Conservation (phyloP, 2,113 vertebrate species). For the Fulica atra region DNA sequence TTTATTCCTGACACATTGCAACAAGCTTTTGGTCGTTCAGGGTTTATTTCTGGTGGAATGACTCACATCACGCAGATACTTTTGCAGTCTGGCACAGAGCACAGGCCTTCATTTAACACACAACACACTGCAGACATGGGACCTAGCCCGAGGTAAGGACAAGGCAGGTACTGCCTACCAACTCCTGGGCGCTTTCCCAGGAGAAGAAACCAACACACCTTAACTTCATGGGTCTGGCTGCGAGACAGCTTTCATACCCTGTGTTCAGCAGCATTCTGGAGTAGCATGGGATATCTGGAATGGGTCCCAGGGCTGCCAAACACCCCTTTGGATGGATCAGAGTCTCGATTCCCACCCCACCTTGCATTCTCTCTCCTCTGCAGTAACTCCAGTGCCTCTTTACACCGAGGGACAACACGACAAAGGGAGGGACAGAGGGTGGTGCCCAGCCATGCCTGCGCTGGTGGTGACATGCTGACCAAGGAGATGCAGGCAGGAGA, state of each 20-base stretch:
- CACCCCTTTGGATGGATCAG: background rate
- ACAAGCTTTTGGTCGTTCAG: background rate
- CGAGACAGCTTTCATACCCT: background rate
- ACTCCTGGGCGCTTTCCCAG: background rate
- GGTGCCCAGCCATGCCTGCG: background rate
- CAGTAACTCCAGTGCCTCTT: background rate
- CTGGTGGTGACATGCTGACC: background rate
- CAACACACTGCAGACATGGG: accelerated
- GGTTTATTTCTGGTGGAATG: background rate
- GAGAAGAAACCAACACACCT: background rate
- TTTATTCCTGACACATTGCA: background rate
- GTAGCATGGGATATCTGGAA: background rate
- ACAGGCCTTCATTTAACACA: background rate
- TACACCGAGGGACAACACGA: accelerated
- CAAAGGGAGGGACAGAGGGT: background rate
- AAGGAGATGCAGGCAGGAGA: background rate
- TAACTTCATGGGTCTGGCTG: background rate
- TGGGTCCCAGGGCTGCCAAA: background rate
- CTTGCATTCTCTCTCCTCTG: too few relatives aligned
- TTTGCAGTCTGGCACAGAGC: background rate
- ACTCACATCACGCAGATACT: background rate
- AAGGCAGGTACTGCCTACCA: background rate
- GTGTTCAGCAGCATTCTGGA: accelerated
- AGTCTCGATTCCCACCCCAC: accelerated
- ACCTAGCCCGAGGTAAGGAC: accelerated